Conservation (phyloP, 2,797 vertebrate genomes). For the Hypotaenidia philippensis region DNA sequence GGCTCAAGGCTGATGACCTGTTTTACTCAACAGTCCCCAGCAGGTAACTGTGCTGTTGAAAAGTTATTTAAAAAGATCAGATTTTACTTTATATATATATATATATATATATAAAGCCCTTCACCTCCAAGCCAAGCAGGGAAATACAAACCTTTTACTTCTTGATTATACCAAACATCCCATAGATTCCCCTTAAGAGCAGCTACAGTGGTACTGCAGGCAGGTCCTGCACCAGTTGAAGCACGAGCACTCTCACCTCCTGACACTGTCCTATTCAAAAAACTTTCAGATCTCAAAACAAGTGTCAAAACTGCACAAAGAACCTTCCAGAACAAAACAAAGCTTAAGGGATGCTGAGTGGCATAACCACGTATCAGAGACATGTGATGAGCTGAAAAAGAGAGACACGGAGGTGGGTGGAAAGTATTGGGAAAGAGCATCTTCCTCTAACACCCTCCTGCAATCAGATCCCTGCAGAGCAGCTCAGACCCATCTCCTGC, state of each 20-base stretch:
- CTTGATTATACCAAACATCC: neutral
- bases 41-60: neutral
- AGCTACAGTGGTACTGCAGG: neutral
- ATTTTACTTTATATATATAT: neutral
- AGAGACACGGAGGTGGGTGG: neutral
- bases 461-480: neutral
- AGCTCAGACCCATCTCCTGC: neutral
- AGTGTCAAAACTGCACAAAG: neutral
- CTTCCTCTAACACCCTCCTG: neutral
- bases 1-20: neutral
- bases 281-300: neutral
- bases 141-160: neutral
- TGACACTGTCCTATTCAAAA: neutral
- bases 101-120: neutral
- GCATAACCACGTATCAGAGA: neutral
- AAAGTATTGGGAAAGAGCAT: neutral
- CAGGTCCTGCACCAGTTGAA: neutral
- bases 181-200: neutral
- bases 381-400: accelerated
- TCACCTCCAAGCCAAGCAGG: neutral
- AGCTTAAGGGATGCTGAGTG: neutral
- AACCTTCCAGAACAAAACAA: neutral
- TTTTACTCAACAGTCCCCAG: neutral
- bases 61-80: neutral
- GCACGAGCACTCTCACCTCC: neutral